phyloP scores from a whole-genome alignment of 2,888 invertebrate species.

The Dryadula phaetusa region DNA sequence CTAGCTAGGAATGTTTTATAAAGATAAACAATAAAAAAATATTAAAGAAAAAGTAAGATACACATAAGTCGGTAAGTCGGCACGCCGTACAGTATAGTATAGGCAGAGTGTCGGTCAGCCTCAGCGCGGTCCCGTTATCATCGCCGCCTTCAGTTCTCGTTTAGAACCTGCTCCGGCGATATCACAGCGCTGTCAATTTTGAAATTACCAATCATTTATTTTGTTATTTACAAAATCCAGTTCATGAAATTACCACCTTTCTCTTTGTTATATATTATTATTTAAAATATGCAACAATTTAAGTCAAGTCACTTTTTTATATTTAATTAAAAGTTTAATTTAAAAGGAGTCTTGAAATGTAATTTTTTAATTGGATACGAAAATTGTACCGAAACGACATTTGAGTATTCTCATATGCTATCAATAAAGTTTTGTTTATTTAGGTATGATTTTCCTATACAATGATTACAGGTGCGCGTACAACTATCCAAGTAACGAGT shows the following conservation, averaged over 20 bases:
- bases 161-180: slow-evolving; percentile 31
- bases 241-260: slow-evolving; percentile 7
- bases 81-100: neutral
- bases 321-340: neutral
- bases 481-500: too few relatives aligned
- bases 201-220: slow-evolving; percentile 13
- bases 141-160: slow-evolving; percentile 23
- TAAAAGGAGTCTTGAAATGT: neutral
- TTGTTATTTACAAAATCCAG: slow-evolving; percentile 13
- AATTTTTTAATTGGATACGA: neutral
- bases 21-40: too few relatives aligned
- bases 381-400: neutral
- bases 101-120: neutral
- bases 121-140: slow-evolving; percentile 33
- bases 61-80: neutral
- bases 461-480: neutral
- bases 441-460: neutral
- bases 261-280: slow-evolving; percentile 9
- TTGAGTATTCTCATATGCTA: too few relatives aligned
- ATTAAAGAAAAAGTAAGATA: too few relatives aligned
- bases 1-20: too few relatives aligned
- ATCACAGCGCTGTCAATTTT: slow-evolving; percentile 8
- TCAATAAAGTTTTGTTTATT: too few relatives aligned
- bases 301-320: neutral
- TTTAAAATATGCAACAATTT: neutral